Evolutionary conservation across 1,140 invertebrate genomes (phyloP).

Genomic region (Choristoneura fumiferana): DNA sequence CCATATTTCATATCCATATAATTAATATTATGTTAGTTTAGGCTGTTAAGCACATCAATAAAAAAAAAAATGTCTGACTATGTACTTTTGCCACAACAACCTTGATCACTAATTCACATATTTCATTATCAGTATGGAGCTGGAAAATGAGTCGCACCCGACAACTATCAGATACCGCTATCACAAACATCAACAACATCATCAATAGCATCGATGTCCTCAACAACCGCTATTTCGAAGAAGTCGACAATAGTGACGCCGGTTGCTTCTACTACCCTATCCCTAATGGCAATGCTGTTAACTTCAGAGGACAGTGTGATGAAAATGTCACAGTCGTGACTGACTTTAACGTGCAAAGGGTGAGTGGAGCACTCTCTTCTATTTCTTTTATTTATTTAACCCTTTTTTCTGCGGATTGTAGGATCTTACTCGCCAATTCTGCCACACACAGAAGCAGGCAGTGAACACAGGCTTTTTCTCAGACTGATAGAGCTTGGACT

Average conservation of each 20-base stretch:
- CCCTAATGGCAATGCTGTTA: constrained; percentile 28
- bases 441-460: too few relatives aligned
- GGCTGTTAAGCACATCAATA: too few relatives aligned
- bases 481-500: too few relatives aligned
- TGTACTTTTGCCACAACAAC: neutral
- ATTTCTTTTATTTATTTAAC: constrained; percentile 2
- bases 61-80: too few relatives aligned
- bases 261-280: constrained; percentile 57
- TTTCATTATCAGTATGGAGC: constrained; percentile 41
- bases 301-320: constrained; percentile 52
- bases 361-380: constrained; percentile 39
- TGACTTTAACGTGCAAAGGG: constrained; percentile 35
- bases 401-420: too few relatives aligned
- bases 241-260: constrained; percentile 37
- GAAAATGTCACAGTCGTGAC: constrained; percentile 39
- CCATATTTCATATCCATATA: too few relatives aligned
- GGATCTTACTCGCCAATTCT: too few relatives aligned
- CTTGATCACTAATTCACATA: constrained; percentile 13
- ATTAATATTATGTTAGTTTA: too few relatives aligned
- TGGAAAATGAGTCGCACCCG: constrained; percentile 57
- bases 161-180: constrained; percentile 30
- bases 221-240: constrained; percentile 46
- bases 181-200: constrained; percentile 37
- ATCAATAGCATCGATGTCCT: constrained; percentile 45
- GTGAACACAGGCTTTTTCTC: too few relatives aligned